Conservation (phyloP, 1,140 invertebrate species). For the Drosophila ohnishii region DNA sequence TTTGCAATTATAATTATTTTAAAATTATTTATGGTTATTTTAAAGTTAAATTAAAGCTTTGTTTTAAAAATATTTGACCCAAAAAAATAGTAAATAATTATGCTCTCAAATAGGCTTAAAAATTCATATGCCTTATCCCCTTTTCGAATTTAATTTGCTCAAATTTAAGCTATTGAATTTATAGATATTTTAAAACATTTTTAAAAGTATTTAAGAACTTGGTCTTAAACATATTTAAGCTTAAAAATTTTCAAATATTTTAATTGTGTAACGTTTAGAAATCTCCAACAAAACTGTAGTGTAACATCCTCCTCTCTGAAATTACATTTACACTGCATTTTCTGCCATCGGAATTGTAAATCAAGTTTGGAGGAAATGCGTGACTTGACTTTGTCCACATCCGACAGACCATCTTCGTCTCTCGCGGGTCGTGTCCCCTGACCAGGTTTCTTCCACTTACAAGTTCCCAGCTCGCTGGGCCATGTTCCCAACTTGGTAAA, state of each 20-base stretch:
- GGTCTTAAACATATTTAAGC: neutral
- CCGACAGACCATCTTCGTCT: conserved; percentile 19
- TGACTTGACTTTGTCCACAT: conserved; percentile 61
- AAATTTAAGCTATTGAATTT: too few species aligned
- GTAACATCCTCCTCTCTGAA: neutral
- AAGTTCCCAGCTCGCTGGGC: conserved; percentile 6
- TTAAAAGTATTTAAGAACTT: neutral
- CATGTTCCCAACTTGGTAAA: conserved; percentile 10
- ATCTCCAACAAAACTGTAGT: neutral
- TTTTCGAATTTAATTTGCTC: too few species aligned
- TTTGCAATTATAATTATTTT: too few species aligned
- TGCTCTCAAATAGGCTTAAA: too few species aligned
- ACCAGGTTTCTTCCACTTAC: conserved; percentile 7
- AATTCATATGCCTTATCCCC: accelerated
- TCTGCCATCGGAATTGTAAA: conserved; percentile 49
- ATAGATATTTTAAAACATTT: neutral
- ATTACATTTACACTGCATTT: conserved; percentile 35
- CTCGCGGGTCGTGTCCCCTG: conserved; percentile 49
- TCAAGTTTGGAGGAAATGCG: conserved; percentile 76
- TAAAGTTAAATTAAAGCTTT: too few species aligned
- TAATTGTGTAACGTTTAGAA: neutral
- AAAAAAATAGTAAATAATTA: too few species aligned
- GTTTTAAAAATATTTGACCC: too few species aligned
- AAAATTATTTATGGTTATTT: too few species aligned
- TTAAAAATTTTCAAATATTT: neutral